Evolutionary conservation across 2,113 vertebrate genomes (phyloP).

Genomic region (Nothocercus julius): DNA sequence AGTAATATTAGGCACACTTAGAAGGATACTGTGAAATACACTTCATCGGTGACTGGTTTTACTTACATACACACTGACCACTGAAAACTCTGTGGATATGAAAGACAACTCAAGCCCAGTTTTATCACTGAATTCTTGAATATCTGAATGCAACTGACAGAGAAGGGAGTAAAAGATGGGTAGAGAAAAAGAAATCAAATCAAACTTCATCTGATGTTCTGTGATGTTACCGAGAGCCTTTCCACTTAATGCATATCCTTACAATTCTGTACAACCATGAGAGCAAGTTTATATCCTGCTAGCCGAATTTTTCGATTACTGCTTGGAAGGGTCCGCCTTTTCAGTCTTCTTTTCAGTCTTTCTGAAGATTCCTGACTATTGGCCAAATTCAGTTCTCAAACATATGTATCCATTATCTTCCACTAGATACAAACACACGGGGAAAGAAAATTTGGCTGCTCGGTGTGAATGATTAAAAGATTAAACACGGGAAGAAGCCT

Average conservation of each 20-base stretch:
- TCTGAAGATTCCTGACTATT: background rate
- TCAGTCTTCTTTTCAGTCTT: background rate
- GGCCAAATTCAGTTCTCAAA: background rate
- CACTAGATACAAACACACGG: background rate
- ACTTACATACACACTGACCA: background rate
- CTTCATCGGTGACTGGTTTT: background rate
- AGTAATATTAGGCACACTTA: background rate
- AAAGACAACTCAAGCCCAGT: no score
- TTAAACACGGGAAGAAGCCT: background rate
- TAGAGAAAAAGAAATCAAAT: background rate
- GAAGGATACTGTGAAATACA: background rate
- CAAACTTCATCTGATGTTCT: background rate
- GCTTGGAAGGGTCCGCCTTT: background rate
- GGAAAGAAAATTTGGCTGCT: background rate
- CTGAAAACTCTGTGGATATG: no score
- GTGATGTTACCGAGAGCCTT: background rate
- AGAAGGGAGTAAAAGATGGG: background rate
- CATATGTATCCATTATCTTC: background rate
- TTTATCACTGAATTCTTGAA: background rate
- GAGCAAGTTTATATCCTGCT: background rate
- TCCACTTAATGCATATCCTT: background rate
- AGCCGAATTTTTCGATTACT: background rate
- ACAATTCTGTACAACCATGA: background rate
- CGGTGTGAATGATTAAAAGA: background rate
- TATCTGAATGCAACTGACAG: background rate